phyloP scores from a whole-genome alignment of 2,797 vertebrate species.

The Brachyrhaphis roseni region DNA sequence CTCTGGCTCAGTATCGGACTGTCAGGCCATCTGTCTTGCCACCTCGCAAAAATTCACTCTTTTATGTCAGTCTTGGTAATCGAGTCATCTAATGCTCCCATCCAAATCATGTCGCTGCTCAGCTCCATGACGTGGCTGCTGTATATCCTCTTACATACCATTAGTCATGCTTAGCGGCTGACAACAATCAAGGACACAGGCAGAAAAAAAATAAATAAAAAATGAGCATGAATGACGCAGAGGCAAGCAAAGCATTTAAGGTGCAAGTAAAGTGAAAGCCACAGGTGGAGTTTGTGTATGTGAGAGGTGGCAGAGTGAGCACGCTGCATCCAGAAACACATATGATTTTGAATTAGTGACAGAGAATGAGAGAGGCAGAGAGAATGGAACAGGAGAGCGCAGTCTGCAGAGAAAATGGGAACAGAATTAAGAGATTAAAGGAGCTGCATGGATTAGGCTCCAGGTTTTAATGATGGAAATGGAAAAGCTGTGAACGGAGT shows the following conservation, averaged over 20 bases:
- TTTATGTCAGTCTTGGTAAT: slow-evolving; percentile 53
- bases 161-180: slow-evolving; percentile 36
- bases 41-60: slow-evolving; percentile 45
- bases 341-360: slow-evolving; percentile 53
- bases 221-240: slow-evolving; percentile 15
- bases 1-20: slow-evolving; percentile 64
- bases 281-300: slow-evolving; percentile 15
- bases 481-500: slow-evolving; percentile 71
- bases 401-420: slow-evolving; percentile 54
- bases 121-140: slow-evolving; percentile 36
- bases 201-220: slow-evolving; percentile 2
- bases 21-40: slow-evolving; percentile 64
- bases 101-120: slow-evolving; percentile 40
- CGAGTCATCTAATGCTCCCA: slow-evolving; percentile 60
- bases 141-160: slow-evolving; percentile 59
- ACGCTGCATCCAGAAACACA: slow-evolving; percentile 39
- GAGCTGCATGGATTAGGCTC: slow-evolving; percentile 76
- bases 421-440: slow-evolving; percentile 82
- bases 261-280: slow-evolving; percentile 50
- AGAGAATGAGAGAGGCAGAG: slow-evolving; percentile 20
- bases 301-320: slow-evolving; percentile 22
- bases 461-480: slow-evolving; percentile 83
- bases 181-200: slow-evolving; percentile 25
- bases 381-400: slow-evolving; percentile 39
- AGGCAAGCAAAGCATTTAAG: slow-evolving; percentile 41